Evolutionary conservation across 2,888 invertebrate genomes (phyloP), one percentile per base, ranked within the genome.

Genomic region (Branchipolynoe longqiensis): DNA sequence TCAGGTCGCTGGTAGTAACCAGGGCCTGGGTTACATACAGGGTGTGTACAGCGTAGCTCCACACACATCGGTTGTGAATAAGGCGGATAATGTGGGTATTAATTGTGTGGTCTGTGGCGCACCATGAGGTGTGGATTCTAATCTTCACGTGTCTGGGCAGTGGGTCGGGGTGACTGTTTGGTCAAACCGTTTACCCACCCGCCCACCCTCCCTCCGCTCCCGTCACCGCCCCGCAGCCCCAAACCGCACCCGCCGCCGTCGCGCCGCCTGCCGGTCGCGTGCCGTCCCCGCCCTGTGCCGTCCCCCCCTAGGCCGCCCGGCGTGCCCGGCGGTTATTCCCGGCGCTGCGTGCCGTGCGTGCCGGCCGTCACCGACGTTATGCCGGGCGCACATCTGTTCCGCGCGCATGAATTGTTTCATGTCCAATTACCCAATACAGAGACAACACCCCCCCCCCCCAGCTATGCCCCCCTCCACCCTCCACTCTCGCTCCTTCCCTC

Each of bases 241-340:
- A 1, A 2, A 14, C 22, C 28, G 4, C 33, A 8, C 69, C 3
- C 12, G 4, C 22, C 38, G 22, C 33, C 2, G 18, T n/a, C 69
- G 22, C 33, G n/a, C 0, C 69, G 14, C 69, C 33, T 38, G 22
- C 12, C 38, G 36, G 69, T 69, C 18, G 62, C 28, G 3, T 31
- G 3, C 1, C 62, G 12, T 25, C 62, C 62, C 69, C 69, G 25
- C 12, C 58, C 58, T 58, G 18, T 4, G 14, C 14, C n/a, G n/a
- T n/a, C 58, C 58, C 12, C n/a, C 4, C 58, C 12, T 58, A 4
- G 4, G 12, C 12, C 18, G 14, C 18, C 12, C 25, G 58, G 14
- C 58, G n/a, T 58, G 58, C n/a, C n/a, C 58, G 22, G 58, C n/a
- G 14, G 58, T 58, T 58, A 58, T n/a, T n/a, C 58, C n/a, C 58